These are phyloP conservation scores for Dipodomys stephensi DNA, from an alignment of 2,113 vertebrate species.

Conservation along the genomic window DNA sequence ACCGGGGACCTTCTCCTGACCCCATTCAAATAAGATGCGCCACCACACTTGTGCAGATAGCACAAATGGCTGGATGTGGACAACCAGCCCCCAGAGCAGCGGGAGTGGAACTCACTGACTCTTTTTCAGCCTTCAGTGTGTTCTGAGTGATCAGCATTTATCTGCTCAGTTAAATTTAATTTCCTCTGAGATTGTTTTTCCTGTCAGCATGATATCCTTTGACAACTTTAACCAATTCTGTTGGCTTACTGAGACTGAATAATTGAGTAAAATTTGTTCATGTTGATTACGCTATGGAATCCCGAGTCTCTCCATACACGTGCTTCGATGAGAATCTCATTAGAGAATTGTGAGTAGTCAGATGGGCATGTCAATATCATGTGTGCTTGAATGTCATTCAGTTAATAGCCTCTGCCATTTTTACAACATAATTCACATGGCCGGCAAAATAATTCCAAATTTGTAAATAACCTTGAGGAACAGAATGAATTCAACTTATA, in stretches of 20 bases:
- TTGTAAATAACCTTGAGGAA: neutral
- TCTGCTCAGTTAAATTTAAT: neutral
- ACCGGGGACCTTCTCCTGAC: neutral
- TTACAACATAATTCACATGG: neutral
- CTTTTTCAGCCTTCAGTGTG: no score
- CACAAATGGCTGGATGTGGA: fast-evolving
- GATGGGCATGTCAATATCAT: no score
- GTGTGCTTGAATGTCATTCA: neutral
- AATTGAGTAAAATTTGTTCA: neutral
- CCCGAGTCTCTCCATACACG: neutral
- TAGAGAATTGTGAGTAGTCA: neutral
- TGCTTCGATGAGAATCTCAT: neutral
- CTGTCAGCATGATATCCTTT: neutral
- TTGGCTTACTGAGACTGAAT: neutral
- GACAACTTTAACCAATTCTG: neutral
- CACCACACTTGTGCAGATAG: no score
- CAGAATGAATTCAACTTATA: neutral
- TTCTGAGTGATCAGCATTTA: neutral
- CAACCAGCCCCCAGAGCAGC: neutral
- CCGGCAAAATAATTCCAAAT: neutral
- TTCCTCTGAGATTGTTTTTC: no score
- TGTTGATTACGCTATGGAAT: neutral
- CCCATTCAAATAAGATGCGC: neutral
- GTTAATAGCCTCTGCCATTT: neutral
- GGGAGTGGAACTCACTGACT: neutral